Percentiles rank a stretch among this genome's conserved stretches.
Evolutionary conservation across 2,888 invertebrate species (phyloP).

Genomic region (Punctoribates punctum): DNA sequence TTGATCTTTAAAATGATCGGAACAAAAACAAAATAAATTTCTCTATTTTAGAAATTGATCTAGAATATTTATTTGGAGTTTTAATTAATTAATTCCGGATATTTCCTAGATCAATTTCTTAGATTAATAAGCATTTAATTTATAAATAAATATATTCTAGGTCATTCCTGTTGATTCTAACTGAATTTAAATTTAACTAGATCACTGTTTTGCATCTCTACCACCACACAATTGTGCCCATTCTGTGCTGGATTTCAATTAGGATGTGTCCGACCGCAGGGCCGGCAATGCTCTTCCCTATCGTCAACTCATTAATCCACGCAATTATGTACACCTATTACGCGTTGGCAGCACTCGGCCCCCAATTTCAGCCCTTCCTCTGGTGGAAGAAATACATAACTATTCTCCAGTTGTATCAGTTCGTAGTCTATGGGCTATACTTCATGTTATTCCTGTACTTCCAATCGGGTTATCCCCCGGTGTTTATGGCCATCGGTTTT

Average conservation of each 20-base stretch:
- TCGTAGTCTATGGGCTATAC: not conserved
- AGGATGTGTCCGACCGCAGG: not conserved
- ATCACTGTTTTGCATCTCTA: conserved; percentile 88
- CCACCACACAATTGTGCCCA: conserved; percentile 71
- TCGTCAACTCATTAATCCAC: not conserved
- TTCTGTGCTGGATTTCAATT: not conserved
- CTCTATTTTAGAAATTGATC: no score
- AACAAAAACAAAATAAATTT: no score
- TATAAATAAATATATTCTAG: no score
- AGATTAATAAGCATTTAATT: no score
- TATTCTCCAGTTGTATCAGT: not conserved
- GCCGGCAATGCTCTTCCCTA: not conserved
- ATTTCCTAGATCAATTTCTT: no score
- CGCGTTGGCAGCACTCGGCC: not conserved
- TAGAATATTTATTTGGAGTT: no score
- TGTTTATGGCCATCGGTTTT: not conserved
- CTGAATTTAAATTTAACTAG: conserved; percentile 55
- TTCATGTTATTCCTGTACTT: not conserved
- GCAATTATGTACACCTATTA: conserved; percentile 14
- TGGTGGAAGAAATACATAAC: conserved; percentile 25
- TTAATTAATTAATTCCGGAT: no score
- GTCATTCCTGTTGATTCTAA: no score
- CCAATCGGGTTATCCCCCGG: not conserved
- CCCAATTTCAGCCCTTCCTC: not conserved
- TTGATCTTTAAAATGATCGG: not conserved